Percentiles rank a stretch among this genome's conserved stretches.
Conservation (phyloP, 2,113 vertebrate genomes). For the Hystrix brachyura region DNA sequence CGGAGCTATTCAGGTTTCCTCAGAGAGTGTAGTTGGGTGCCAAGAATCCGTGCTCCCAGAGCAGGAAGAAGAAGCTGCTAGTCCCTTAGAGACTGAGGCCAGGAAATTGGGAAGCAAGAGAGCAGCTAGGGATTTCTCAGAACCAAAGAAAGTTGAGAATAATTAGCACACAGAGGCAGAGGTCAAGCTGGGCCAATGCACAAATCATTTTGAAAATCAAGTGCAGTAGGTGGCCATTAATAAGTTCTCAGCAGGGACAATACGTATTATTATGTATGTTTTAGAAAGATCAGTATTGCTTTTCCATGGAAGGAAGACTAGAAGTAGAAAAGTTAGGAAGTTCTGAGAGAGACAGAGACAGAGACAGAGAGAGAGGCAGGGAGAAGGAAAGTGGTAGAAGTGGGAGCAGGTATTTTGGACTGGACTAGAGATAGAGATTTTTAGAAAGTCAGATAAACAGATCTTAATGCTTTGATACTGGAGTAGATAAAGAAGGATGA, state of each 20-base stretch:
- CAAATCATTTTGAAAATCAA: constrained; percentile 38
- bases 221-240: background rate
- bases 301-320: background rate
- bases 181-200: background rate
- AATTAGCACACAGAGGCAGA: background rate
- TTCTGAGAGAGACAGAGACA: background rate
- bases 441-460: background rate
- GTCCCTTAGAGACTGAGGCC: background rate
- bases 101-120: background rate
- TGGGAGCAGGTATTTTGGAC: too few species aligned
- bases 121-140: constrained; percentile 30
- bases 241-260: background rate
- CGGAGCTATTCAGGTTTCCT: background rate
- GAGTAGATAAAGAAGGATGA: background rate
- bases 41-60: background rate
- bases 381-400: background rate
- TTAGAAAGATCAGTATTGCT: background rate
- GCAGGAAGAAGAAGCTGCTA: background rate
- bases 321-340: background rate
- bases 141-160: background rate
- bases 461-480: background rate
- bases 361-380: background rate
- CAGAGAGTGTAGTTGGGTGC: background rate
- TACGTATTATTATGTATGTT: background rate
- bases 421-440: background rate